Evolutionary conservation across 2,888 invertebrate genomes (phyloP).

Genomic region (Drosophila paranaensis): DNA sequence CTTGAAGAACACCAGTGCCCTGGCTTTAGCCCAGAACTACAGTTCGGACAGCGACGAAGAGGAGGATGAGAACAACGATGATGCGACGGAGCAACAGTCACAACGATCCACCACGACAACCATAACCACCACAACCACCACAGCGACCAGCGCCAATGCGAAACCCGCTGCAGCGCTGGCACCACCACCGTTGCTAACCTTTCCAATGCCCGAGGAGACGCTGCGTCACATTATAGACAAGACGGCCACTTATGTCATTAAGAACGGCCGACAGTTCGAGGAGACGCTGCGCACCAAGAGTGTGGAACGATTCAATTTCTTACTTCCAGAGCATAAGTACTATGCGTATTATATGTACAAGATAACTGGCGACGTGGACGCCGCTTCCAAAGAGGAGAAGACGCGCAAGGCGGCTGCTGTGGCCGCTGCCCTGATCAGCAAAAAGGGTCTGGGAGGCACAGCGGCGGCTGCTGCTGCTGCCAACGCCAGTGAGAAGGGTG

Average conservation of each 20-base stretch:
- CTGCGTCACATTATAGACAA: conserved; percentile 96
- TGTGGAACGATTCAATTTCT: conserved; percentile 94
- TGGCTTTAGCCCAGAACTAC: conserved; percentile 87
- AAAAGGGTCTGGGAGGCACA: conserved; percentile 67
- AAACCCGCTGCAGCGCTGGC: conserved; percentile 28
- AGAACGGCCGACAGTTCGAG: conserved; percentile 97
- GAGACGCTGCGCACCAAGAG: conserved; percentile 92
- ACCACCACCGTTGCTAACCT: conserved; percentile 73
- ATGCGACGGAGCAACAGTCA: conserved; percentile 23
- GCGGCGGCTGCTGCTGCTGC: conserved; percentile 6
- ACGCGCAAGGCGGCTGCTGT: conserved; percentile 82
- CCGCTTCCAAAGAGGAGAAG: conserved; percentile 82
- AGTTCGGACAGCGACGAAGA: conserved; percentile 85
- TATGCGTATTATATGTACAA: conserved; percentile 92
- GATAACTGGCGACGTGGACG: conserved; percentile 84
- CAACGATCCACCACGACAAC: conserved; percentile 1
- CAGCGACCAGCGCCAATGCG: neutral
- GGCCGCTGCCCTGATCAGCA: conserved; percentile 78
- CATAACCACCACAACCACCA: neutral
- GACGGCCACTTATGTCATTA: conserved; percentile 98
- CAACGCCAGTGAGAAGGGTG: conserved; percentile 41
- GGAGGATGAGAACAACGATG: conserved; percentile 83
- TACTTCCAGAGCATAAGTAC: conserved; percentile 91
- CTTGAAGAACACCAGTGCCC: conserved; percentile 82
- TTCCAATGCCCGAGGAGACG: conserved; percentile 91